phyloP scores from a whole-genome alignment of 2,113 vertebrate genomes.

The Dasypus novemcinctus region DNA sequence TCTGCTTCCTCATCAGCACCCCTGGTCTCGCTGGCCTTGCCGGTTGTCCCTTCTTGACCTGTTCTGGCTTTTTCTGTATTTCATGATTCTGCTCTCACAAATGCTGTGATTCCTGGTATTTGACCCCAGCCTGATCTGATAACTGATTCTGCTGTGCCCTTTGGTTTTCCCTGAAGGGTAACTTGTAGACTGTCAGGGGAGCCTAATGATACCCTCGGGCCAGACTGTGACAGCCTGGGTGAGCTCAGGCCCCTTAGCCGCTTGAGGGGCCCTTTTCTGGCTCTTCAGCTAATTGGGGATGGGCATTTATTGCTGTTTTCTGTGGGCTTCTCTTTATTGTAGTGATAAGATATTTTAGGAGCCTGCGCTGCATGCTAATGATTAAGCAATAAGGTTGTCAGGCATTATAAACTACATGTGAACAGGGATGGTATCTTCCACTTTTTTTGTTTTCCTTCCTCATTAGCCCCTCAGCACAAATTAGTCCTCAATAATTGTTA shows the following conservation, averaged over 20 bases:
- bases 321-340: conserved; percentile 64
- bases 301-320: conserved; percentile 54
- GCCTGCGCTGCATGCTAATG: conserved; percentile 45
- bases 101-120: conserved; percentile 54
- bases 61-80: conserved; percentile 47
- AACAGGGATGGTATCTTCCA: not conserved
- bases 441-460: conserved; percentile 38
- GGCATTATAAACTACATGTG: conserved; percentile 25
- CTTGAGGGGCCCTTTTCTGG: conserved; percentile 67
- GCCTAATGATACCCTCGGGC: conserved; percentile 71
- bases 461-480: not conserved
- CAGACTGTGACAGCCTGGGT: conserved; percentile 65
- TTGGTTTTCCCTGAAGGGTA: conserved; percentile 75
- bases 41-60: conserved; percentile 40
- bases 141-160: conserved; percentile 69
- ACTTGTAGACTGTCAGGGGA: conserved; percentile 69
- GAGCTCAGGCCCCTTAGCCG: conserved; percentile 24
- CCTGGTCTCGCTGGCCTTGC: not conserved
- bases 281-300: conserved; percentile 66
- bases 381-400: not conserved
- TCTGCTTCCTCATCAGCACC: not conserved
- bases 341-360: conserved; percentile 63
- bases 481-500: conserved; percentile 20
- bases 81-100: conserved; percentile 51
- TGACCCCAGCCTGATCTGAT: conserved; percentile 68